Evolutionary conservation across 1,140 invertebrate genomes (phyloP), one percentile per base, ranked within the genome.

Genomic region (Drosophila arizonae): DNA sequence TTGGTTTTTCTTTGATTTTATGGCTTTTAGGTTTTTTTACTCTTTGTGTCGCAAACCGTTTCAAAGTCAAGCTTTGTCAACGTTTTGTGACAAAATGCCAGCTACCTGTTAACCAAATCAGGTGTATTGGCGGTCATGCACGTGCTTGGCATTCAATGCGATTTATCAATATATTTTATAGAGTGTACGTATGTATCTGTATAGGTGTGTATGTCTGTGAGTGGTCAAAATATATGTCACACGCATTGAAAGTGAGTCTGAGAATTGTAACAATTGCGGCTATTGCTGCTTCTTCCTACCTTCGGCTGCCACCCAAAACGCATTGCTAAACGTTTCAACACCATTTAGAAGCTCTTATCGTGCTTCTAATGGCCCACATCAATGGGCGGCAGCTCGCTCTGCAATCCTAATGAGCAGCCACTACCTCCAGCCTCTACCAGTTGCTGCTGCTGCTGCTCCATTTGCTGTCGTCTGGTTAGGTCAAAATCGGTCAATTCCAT

Each of bases 81-180:
- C 82, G 76, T 73, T 64, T 88, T 88, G 84, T 86, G 84, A 73
- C 82, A 79, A 88, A 88, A 86, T 73, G 36, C 43, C 64, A 72
- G 56, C 70, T 60, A 58, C 73, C 67, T 76, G 60, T 15, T 71
- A 52, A 51, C 43, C 51, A 64, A 57, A 72, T 85, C 82, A 86
- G 82, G 82, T 82, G 84, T 65, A 81, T 72, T 70, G 64, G 62
- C 68, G 70, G 71, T 51, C 81, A 70, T 46, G 72, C 76, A 88
- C 82, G 84, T 87, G 84, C 77, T 84, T 84, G 72, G 82, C 79
- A 86, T 88, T 84, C 60, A 74, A 76, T 87, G 82, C 82, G 79
- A 72, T 87, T 82, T 72, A 81, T 77, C 81, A 78, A 86, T 82
- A 86, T 71, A 39, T 36, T 36, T 36, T 36, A 10, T 36, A 36